Conservation (phyloP, 2,113 vertebrate genomes). For the Brachypteracias leptosomus region DNA sequence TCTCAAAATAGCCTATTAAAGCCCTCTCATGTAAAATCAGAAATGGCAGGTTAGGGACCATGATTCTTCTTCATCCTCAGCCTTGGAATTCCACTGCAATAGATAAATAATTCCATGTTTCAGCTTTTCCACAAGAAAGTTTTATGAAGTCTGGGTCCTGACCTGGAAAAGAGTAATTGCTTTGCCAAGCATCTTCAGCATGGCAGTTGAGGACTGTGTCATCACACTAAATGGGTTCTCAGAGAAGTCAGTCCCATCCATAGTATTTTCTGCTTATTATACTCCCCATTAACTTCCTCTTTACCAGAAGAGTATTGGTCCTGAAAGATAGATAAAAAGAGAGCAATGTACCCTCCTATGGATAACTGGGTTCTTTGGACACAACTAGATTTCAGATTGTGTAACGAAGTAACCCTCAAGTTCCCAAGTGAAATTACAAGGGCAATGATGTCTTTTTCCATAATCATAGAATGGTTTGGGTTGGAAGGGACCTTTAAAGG, state of each 20-base stretch:
- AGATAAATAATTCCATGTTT: neutral
- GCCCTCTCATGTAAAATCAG: neutral
- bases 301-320: neutral
- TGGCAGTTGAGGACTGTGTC: neutral
- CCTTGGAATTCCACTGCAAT: neutral
- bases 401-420: neutral
- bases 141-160: neutral
- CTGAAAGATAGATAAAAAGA: neutral
- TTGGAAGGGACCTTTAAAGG: too few relatives aligned
- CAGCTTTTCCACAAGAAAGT: neutral
- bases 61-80: neutral
- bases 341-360: neutral
- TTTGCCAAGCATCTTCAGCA: neutral
- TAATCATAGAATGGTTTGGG: too few relatives aligned
- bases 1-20: neutral
- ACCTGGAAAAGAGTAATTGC: neutral
- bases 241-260: neutral
- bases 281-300: neutral
- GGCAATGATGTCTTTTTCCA: neutral
- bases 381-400: neutral
- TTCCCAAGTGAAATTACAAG: neutral
- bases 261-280: neutral
- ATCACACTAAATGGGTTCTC: neutral
- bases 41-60: neutral
- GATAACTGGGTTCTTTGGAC: neutral